These are phyloP conservation scores for Trogon melanurus DNA, from an alignment of 2,113 vertebrate genomes.

Conservation along the genomic window DNA sequence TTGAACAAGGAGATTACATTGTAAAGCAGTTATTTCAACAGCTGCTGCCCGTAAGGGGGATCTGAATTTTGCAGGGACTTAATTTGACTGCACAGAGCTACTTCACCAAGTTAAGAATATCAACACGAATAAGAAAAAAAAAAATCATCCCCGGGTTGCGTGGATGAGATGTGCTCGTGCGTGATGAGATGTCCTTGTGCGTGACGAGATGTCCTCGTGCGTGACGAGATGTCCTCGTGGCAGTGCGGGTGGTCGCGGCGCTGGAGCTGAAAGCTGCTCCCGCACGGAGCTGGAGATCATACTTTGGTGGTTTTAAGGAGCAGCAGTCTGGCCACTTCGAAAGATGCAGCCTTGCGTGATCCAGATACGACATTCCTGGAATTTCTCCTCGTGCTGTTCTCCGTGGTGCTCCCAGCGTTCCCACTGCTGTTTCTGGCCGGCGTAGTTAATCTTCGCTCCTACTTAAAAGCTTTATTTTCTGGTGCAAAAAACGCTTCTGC, in stretches of 20 bases:
- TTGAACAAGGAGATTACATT: conserved; percentile 53
- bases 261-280: neutral
- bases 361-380: neutral
- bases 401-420: accelerated
- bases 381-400: neutral
- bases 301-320: neutral
- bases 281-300: neutral
- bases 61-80: neutral
- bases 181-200: too few relatives aligned
- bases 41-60: conserved; percentile 18
- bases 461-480: neutral
- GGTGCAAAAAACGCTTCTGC: neutral
- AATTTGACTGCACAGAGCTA: neutral
- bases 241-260: neutral
- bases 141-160: neutral
- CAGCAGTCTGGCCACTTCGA: neutral
- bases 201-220: too few relatives aligned
- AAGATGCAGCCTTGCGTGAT: accelerated
- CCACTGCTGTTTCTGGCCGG: neutral
- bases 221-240: neutral
- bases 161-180: too few relatives aligned
- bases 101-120: neutral
- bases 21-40: conserved; percentile 59
- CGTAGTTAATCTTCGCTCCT: neutral
- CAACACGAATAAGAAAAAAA: neutral